Conservation (phyloP, 1,140 invertebrate genomes). For the Phocides pigmalion region DNA sequence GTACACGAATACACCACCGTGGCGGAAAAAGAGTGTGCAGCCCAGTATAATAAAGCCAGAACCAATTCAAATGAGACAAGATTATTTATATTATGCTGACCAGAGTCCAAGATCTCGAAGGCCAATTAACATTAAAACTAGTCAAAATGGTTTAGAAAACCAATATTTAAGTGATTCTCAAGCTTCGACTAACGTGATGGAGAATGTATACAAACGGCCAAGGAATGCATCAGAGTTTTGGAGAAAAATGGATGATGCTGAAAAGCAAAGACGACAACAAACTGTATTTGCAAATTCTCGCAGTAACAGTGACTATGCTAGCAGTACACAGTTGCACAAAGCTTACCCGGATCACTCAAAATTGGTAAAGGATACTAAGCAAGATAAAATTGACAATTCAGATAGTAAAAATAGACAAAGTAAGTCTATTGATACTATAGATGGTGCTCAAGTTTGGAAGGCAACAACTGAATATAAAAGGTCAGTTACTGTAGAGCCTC, state of each 20-base stretch:
- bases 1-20: slow-evolving; percentile 65
- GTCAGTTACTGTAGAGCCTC: slow-evolving; percentile 65
- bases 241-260: slow-evolving; percentile 85
- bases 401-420: slow-evolving; percentile 63
- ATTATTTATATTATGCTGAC: slow-evolving; percentile 87
- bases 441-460: slow-evolving; percentile 75
- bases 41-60: slow-evolving; percentile 62
- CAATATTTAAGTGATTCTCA: slow-evolving; percentile 83
- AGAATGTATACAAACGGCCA: slow-evolving; percentile 63
- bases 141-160: slow-evolving; percentile 71
- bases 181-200: slow-evolving; percentile 59
- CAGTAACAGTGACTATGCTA: slow-evolving; percentile 73
- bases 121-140: slow-evolving; percentile 85
- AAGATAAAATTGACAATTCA: slow-evolving; percentile 44
- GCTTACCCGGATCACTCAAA: slow-evolving; percentile 53
- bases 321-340: slow-evolving; percentile 52
- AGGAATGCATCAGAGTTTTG: slow-evolving; percentile 86
- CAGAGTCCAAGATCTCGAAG: slow-evolving; percentile 86
- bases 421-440: slow-evolving; percentile 65
- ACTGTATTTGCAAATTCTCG: slow-evolving; percentile 63
- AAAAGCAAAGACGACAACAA: slow-evolving; percentile 72
- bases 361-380: slow-evolving; percentile 35
- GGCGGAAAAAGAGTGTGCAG: slow-evolving; percentile 64
- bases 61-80: slow-evolving; percentile 64
- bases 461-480: slow-evolving; percentile 76